Percentiles rank a stretch among this genome's conserved stretches.
These are phyloP conservation scores for Characodon lateralis DNA, from an alignment of 2,797 vertebrate genomes.

Conservation along the genomic window DNA sequence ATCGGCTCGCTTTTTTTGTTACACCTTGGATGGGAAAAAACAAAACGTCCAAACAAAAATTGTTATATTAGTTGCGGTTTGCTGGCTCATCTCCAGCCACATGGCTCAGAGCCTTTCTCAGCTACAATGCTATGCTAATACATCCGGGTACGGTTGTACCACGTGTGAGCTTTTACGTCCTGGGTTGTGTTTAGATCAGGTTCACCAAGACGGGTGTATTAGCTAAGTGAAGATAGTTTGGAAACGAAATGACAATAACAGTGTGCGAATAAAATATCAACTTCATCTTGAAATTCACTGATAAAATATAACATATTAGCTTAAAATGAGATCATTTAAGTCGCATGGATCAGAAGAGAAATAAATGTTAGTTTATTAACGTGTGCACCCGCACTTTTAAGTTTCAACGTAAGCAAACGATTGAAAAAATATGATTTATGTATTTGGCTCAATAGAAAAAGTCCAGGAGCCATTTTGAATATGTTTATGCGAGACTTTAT, in stretches of 20 bases:
- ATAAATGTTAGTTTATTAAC: not conserved
- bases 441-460: not conserved
- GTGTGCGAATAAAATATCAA: too few species aligned
- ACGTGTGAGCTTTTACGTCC: conserved; percentile 70
- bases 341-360: not conserved
- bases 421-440: not conserved
- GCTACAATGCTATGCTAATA: conserved; percentile 66
- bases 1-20: rapidly evolving
- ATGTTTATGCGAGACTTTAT: not conserved
- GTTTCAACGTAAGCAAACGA: not conserved
- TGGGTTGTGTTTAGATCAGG: conserved; percentile 20
- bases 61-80: conserved; percentile 17
- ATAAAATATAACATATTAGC: too few species aligned
- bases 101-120: conserved; percentile 70
- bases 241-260: not conserved
- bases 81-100: conserved; percentile 81
- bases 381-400: not conserved
- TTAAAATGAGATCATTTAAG: not conserved
- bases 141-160: conserved; percentile 65
- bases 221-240: not conserved
- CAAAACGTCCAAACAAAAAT: not conserved
- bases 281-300: too few species aligned
- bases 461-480: not conserved
- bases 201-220: not conserved
- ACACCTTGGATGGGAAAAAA: too few species aligned